A percentile compares a stretch with the other conserved stretches of the same genome.
phyloP scores from a whole-genome alignment of 2,888 invertebrate species.

The Tyria jacobaeae region DNA sequence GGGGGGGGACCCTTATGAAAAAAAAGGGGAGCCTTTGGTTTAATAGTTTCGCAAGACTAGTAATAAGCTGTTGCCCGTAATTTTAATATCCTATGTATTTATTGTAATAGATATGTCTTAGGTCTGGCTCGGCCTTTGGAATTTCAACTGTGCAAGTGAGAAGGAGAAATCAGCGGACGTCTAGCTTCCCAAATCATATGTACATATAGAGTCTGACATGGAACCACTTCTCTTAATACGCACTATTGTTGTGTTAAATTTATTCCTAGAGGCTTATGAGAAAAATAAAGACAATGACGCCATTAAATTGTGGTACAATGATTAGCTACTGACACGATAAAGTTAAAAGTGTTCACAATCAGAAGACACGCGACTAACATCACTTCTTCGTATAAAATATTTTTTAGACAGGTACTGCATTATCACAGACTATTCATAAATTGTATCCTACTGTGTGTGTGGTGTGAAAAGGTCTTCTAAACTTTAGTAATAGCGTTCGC shows the following conservation, averaged over 20 bases:
- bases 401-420: background rate
- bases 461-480: background rate
- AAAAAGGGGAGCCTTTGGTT: background rate
- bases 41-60: background rate
- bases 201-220: no score
- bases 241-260: background rate
- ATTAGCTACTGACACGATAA: background rate
- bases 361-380: background rate
- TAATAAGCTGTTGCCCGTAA: no score
- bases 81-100: no score
- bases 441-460: background rate
- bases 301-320: background rate
- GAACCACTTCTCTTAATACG: no score
- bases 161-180: no score
- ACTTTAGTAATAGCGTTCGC: background rate
- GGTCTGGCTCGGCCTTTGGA: no score
- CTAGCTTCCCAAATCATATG: no score
- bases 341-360: background rate
- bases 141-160: no score
- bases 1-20: no score
- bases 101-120: no score
- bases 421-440: background rate
- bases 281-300: background rate
- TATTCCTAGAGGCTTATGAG: background rate
- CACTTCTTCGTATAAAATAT: background rate